Base-by-base conservation (phyloP, 2,888 invertebrate species). In the Pseudanteris insignis region DNA sequence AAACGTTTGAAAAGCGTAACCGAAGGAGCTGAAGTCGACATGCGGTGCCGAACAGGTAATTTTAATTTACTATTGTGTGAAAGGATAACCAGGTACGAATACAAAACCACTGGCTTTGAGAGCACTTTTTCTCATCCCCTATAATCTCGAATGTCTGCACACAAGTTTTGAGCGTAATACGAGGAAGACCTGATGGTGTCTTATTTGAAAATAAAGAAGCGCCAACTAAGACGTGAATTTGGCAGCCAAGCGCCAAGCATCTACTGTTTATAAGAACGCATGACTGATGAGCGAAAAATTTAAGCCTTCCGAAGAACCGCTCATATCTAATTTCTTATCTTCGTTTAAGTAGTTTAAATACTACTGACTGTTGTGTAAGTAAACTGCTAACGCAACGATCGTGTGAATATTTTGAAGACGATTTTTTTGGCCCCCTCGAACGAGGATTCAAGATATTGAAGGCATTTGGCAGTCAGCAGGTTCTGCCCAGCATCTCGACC, bases 121-220 rank as follows among this genome's bases (percentile, higher is more conserved):
- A 11, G 12, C n/a, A n/a, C n/a, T n/a, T 34, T 41, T 18, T 51
- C 21, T 41, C 24, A 11, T 41, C 43, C 46, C 26, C 43, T 15
- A 48, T 50, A 58, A 58, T 66, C 66, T 67, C 64, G 43, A 51
- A 61, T 66, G 11, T 64, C 65, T 37, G 51, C 36, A 15, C 37
- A 29, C 13, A 18, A 53, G 37, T 53, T 59, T 29, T 25, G 7
- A 8, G 3, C 28, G 61, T 63, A 67, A 66, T 29, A 32, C 46
- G 63, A 66, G 63, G 48, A 64, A 64, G 37, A 32, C 26, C 43
- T 41, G 15, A 37, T 34, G 54, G 38, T 43, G 33, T 37, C 34
- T 41, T 57, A 60, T 64, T 57, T 54, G 47, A 51, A 51, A 44
- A 63, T 67, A 61, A 65, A 46, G n/a, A n/a, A n/a, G n/a, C n/a